Conservation (phyloP, 2,797 vertebrate genomes). For the Parauchenoglanis punctatus region DNA sequence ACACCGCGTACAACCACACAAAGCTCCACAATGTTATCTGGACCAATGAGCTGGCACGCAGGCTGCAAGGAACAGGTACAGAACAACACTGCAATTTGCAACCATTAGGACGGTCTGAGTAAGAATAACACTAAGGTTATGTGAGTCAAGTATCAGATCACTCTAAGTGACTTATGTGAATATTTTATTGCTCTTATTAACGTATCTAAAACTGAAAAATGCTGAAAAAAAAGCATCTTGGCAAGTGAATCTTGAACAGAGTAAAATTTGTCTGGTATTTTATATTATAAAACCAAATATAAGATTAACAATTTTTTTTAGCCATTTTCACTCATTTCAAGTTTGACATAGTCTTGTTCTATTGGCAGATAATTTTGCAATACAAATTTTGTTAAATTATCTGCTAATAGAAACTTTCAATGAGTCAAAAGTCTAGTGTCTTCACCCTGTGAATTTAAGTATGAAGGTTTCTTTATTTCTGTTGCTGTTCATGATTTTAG, state of each 20-base stretch:
- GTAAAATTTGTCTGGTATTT: background rate
- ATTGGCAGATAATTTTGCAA: background rate
- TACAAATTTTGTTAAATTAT: background rate
- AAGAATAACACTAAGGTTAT: background rate
- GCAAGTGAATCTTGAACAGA: background rate
- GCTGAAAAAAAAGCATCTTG: background rate
- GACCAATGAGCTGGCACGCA: constrained; percentile 78
- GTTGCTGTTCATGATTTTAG: constrained; percentile 61
- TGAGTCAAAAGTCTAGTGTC: background rate
- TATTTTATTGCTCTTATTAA: background rate
- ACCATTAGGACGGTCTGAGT: background rate
- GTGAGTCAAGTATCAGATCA: background rate
- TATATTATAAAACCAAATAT: background rate
- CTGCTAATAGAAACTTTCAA: background rate
- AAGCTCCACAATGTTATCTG: constrained; percentile 88
- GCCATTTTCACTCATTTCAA: background rate
- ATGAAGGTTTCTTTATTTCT: background rate
- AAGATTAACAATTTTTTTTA: background rate
- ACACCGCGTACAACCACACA: constrained; percentile 76
- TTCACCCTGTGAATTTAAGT: too few relatives aligned
- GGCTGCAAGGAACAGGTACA: constrained; percentile 81
- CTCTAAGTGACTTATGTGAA: background rate
- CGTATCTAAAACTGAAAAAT: background rate
- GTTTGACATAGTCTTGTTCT: background rate
- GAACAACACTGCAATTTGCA: background rate